Conservation (phyloP, 2,888 invertebrate species). For the Erebia aethiops region DNA sequence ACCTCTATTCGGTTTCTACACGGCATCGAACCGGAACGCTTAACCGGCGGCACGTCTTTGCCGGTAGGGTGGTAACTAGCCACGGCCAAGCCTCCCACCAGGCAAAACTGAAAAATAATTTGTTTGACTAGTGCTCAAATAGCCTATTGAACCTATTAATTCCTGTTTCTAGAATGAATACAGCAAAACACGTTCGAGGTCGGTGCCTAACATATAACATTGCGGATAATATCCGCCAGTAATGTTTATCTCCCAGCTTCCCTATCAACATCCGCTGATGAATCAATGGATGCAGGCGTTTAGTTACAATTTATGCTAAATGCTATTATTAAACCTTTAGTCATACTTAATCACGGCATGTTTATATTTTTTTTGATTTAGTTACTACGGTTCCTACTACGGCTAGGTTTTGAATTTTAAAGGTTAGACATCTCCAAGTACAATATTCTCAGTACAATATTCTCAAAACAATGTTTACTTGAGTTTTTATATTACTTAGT, state of each 20-base stretch:
- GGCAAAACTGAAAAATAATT: no score
- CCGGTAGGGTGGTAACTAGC: no score
- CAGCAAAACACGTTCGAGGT: conserved; percentile 13
- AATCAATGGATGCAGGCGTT: conserved; percentile 39
- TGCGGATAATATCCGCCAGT: conserved; percentile 44
- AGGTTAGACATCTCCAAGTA: no score
- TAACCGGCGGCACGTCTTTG: no score
- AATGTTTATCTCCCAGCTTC: conserved; percentile 41
- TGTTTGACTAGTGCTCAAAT: no score
- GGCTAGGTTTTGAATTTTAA: background rate
- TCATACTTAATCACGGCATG: background rate
- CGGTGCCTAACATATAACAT: conserved; percentile 30
- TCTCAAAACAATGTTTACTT: no score
- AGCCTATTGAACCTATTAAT: background rate
- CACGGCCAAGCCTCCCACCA: no score
- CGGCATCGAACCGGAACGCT: no score
- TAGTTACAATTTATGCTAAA: conserved; percentile 9
- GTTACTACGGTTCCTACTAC: background rate
- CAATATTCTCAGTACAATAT: no score
- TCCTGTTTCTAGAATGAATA: conserved; percentile 2
- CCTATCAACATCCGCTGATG: conserved; percentile 45
- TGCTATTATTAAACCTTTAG: conserved; percentile 10
- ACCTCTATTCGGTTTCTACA: no score
- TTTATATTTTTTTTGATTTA: background rate
- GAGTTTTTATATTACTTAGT: no score